These are phyloP conservation scores for Scolopax mira DNA, from an alignment of 2,113 vertebrate species.

Conservation along the genomic window DNA sequence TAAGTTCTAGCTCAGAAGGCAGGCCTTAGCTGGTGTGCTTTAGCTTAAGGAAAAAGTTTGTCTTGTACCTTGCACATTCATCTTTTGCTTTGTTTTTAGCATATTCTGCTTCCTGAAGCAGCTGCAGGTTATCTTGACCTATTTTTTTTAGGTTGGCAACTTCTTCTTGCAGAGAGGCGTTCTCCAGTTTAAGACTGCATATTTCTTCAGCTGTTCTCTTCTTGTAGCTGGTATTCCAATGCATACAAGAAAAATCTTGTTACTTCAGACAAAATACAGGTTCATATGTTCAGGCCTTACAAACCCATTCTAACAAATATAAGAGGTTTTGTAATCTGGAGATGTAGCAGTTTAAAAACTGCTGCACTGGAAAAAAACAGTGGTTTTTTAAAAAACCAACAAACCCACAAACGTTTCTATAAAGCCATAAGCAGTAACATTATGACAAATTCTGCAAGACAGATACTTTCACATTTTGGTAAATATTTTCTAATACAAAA, in stretches of 20 bases:
- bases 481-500: background rate
- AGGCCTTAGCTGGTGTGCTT: background rate
- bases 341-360: background rate
- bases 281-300: background rate
- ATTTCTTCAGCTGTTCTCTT: conserved; percentile 65
- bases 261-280: background rate
- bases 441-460: accelerated
- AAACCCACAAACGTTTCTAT: background rate
- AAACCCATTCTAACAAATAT: background rate
- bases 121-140: conserved; percentile 68
- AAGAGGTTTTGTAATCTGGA: background rate
- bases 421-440: background rate
- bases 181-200: conserved; percentile 52
- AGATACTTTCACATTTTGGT: background rate
- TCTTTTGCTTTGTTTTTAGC: conserved; percentile 72
- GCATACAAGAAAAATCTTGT: background rate
- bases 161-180: conserved; percentile 69
- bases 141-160: conserved; percentile 57
- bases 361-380: background rate
- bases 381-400: background rate
- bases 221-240: conserved; percentile 71
- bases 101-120: conserved; percentile 63
- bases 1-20: background rate
- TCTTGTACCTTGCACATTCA: conserved; percentile 78
- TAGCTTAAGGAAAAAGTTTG: background rate